Conservation (phyloP, 23 tunicate genomes). For the Ascidia mentula region DNA sequence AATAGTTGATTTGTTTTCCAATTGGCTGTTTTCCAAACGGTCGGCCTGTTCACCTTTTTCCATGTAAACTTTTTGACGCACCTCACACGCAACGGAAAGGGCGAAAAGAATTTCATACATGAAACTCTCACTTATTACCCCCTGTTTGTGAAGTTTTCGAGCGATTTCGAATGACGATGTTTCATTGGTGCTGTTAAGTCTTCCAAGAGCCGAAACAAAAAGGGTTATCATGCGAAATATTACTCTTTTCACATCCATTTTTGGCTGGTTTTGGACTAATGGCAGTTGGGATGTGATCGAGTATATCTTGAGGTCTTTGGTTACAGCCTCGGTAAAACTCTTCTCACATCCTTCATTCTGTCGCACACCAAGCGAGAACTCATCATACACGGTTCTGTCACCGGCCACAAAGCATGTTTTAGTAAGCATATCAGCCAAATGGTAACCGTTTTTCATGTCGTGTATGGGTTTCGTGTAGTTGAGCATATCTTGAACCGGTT, state of each 20-base stretch:
- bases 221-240: not conserved
- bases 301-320: not conserved
- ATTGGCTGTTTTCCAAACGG: not conserved
- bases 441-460: not conserved
- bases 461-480: not conserved
- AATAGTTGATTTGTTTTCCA: not conserved
- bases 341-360: not conserved
- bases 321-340: not conserved
- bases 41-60: not conserved
- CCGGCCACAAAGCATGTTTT: constrained; percentile 26
- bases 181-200: not conserved
- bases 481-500: constrained; percentile 30
- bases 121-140: not conserved
- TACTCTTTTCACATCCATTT: not conserved
- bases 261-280: not conserved
- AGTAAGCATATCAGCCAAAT: constrained; percentile 10
- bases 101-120: not conserved
- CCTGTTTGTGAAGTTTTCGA: not conserved
- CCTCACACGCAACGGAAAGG: not conserved
- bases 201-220: not conserved
- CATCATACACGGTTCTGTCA: constrained; percentile 10
- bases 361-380: constrained; percentile 17
- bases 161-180: not conserved
- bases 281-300: not conserved
- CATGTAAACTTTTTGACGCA: not conserved